Conservation (phyloP, 2,888 invertebrate species). For the Tuta absoluta region DNA sequence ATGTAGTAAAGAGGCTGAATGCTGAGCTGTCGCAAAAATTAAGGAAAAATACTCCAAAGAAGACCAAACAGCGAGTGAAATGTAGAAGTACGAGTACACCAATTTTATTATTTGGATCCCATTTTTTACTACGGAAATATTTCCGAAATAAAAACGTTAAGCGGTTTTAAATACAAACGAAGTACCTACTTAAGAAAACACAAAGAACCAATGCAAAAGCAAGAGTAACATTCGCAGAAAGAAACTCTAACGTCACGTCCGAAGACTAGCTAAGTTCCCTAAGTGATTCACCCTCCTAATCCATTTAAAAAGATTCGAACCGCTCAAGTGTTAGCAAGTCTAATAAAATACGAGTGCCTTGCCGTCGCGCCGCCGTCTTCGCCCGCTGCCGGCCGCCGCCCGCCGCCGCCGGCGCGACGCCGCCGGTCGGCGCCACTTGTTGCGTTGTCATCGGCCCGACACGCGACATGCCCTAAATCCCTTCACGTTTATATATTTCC, state of each 20-base stretch:
- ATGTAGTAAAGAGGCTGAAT: no score
- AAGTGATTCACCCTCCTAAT: slow-evolving; percentile 8
- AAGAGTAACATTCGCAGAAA: neutral
- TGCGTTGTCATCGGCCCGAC: slow-evolving; percentile 42
- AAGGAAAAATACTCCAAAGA: no score
- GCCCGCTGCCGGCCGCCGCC: no score
- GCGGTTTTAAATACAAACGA: neutral
- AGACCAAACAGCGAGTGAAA: no score
- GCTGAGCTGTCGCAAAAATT: no score
- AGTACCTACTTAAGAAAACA: neutral
- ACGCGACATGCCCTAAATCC: slow-evolving; percentile 5
- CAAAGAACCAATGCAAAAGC: neutral
- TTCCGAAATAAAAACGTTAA: no score
- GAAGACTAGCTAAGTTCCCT: slow-evolving; percentile 1
- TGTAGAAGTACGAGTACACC: no score
- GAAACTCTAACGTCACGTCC: neutral
- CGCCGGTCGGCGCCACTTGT: slow-evolving; percentile 65
- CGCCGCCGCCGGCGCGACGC: slow-evolving; percentile 30
- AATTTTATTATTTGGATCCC: no score
- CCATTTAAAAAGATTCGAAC: slow-evolving; percentile 3
- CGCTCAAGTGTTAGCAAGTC: slow-evolving; percentile 6
- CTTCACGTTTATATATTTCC: neutral
- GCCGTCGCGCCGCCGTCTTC: neutral
- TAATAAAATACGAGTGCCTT: neutral
- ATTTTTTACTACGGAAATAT: no score